Base-by-base conservation (phyloP, 2,113 vertebrate species). In the Calyptomena viridis region DNA sequence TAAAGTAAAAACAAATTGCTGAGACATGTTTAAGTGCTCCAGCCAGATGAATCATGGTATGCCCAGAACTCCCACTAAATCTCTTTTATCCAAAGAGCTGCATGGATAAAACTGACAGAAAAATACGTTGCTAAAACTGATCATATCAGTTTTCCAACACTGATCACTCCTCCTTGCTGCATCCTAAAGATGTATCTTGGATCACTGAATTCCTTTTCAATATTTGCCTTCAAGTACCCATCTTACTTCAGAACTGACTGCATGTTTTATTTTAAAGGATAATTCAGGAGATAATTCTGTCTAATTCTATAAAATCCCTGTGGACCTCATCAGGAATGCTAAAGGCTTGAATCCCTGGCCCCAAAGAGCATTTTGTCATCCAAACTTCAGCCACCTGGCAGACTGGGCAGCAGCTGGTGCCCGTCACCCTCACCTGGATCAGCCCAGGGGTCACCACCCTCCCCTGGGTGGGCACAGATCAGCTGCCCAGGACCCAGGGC, bases 11-110 rank as follows among this genome's bases (percentile, higher is more conserved):
- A 92, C 68, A 90, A 93, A 88, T 88, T 59, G 64, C 58, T 4
- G 8, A 86, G 90, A 85, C 17, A 33, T 37, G 33, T 93, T 84
- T 89, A 95, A 93, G 90, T 52, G 69, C 62, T 89, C n/a, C 60
- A 96, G 73, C 37, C 92, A 68, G 89, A 92, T 95, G 94, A 97
- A 92, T 87, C 83, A 86, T 1, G 2, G 64, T 56, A 63, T 68
- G 73, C 76, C 68, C 85, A 93, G 76, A 95, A 95, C 76, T 95
- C 94, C 90, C 80, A 96, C 88, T 96, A 86, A 80, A 95, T 83
- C 75, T 92, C 31, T 90, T 96, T 92, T 90, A 94, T 89, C 60
- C 88, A 66, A 74, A 92, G 69, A 92, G 58, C 74, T 49, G 37
- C 82, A 63, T 24, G 42, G 62, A 66, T 93, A 93, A 96, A 96